phyloP scores from a whole-genome alignment of 2,797 vertebrate species.

The Synaphobranchus kaupii region DNA sequence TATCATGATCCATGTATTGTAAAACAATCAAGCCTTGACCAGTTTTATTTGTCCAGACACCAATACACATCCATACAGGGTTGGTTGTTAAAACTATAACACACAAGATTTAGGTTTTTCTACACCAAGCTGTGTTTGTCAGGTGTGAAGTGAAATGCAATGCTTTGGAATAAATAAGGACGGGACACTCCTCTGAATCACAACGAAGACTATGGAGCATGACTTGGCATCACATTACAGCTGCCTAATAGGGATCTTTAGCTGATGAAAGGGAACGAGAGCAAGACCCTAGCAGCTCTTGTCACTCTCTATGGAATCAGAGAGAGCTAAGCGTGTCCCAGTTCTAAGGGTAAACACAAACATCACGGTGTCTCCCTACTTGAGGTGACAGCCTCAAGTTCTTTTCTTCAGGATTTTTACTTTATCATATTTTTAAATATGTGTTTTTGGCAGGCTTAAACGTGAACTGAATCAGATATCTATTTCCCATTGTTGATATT shows the following conservation, averaged over 20 bases:
- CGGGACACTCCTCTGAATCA: constrained; percentile 29
- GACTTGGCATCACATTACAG: constrained; percentile 38
- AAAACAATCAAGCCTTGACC: constrained; percentile 28
- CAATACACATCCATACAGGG: not conserved
- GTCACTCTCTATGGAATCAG: not conserved
- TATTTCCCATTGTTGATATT: not conserved
- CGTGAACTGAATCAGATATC: constrained; percentile 17
- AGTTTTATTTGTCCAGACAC: not conserved
- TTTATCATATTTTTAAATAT: not conserved
- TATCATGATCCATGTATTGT: constrained; percentile 15
- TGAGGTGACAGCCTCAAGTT: not conserved
- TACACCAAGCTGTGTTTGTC: constrained; percentile 15
- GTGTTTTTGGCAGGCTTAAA: not conserved
- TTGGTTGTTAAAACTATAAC: constrained; percentile 23
- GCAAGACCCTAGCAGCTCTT: not conserved
- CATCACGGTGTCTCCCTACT: not conserved
- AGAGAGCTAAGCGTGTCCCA: not conserved
- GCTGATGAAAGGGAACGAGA: constrained; percentile 33
- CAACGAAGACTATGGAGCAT: constrained; percentile 33
- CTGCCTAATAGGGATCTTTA: constrained; percentile 24
- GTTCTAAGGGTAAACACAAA: constrained; percentile 1
- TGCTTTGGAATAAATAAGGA: constrained; percentile 30
- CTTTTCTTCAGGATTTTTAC: constrained; percentile 2
- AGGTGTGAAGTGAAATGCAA: constrained; percentile 15
- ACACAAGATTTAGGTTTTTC: constrained; percentile 21